phyloP scores from a whole-genome alignment of 2,113 vertebrate genomes.

The Chamaea fasciata region DNA sequence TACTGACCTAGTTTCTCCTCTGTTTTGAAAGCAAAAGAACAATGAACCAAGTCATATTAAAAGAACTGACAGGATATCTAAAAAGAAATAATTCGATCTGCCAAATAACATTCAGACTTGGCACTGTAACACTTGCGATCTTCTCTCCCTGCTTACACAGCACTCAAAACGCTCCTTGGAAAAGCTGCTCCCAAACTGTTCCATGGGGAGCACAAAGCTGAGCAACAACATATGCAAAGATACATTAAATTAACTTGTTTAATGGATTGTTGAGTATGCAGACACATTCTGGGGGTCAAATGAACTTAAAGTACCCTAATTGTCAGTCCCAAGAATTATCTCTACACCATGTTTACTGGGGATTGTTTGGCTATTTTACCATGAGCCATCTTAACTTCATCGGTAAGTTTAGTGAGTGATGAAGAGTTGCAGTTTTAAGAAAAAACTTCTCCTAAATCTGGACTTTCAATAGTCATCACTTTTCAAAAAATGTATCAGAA shows the following conservation, averaged over 20 bases:
- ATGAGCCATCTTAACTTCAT: background rate
- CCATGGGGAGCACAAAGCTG: background rate
- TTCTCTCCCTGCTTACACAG: background rate
- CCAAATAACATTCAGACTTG: background rate
- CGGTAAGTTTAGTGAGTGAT: background rate
- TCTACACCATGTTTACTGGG: background rate
- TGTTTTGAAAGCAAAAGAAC: slow-evolving; percentile 41
- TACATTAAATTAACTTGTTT: background rate
- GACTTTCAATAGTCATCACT: background rate
- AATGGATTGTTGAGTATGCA: background rate
- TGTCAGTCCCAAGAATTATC: background rate
- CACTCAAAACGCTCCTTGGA: background rate
- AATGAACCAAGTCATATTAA: slow-evolving; percentile 11
- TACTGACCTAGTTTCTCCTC: slow-evolving; percentile 54
- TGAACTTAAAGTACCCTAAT: background rate
- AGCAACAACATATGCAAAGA: background rate
- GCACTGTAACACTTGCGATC: background rate
- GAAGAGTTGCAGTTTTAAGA: background rate
- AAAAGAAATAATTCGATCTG: background rate
- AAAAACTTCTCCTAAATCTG: background rate
- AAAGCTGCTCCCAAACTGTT: background rate
- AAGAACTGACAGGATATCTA: background rate
- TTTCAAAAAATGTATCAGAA: background rate
- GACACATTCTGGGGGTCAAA: background rate
- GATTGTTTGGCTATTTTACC: background rate